A percentile compares a stretch with the other conserved stretches of the same genome.
These are phyloP conservation scores for Regulus satrapa DNA, from an alignment of 2,113 vertebrate genomes.

Conservation along the genomic window DNA sequence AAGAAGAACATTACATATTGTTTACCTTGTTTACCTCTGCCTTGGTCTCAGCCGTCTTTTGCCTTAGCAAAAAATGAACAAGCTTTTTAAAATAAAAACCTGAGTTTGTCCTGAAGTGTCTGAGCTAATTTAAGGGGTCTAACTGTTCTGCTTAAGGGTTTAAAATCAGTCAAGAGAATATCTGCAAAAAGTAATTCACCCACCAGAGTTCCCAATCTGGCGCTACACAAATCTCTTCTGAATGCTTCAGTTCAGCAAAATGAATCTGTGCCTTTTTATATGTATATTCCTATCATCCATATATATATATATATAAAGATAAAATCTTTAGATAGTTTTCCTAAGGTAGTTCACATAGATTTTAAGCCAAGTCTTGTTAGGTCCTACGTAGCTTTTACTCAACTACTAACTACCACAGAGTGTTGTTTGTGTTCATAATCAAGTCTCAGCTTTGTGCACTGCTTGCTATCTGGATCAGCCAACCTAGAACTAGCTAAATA, in stretches of 20 bases:
- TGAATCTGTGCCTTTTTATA: not conserved
- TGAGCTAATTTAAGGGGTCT: not conserved
- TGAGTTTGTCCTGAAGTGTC: not conserved
- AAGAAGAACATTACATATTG: not conserved
- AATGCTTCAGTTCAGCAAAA: not conserved
- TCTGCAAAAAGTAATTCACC: not conserved
- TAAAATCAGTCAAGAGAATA: not conserved
- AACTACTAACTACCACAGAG: not conserved
- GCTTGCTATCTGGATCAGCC: not conserved
- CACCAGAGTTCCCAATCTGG: not conserved
- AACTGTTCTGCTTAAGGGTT: not conserved
- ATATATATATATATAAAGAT: not conserved
- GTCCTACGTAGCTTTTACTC: not conserved
- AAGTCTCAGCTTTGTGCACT: not conserved
- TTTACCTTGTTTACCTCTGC: not conserved
- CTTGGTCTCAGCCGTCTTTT: not conserved
- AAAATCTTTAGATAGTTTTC: not conserved
- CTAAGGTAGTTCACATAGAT: not conserved
- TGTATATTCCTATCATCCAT: not conserved
- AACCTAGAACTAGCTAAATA: not conserved
- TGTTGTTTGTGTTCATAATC: not conserved
- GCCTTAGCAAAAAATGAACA: not conserved
- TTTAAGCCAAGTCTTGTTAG: not conserved
- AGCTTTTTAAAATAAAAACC: not conserved
- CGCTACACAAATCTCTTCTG: not conserved